Base-by-base conservation (phyloP, 2,113 vertebrate species). In the Tympanuchus pallidicinctus region DNA sequence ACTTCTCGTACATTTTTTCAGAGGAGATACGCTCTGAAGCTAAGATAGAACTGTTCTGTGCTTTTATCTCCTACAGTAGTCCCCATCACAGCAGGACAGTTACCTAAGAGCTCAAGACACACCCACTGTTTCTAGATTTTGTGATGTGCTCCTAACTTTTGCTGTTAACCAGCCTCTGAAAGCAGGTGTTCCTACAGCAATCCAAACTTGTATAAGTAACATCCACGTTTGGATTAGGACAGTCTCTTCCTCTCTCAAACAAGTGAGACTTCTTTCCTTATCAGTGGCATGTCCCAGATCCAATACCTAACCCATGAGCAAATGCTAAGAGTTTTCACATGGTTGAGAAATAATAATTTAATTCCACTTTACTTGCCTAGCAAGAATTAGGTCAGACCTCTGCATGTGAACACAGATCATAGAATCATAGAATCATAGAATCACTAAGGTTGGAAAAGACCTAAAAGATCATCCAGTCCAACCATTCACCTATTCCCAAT, bases 311-410 rank as follows among this genome's bases (percentile, higher is more conserved):
- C 11, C 34, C 21, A 76, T 4, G 12, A 82, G 59, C 12, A 79
- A 84, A 82, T 5, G 18, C 13, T 32, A 45, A 75, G 21, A 0
- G 2, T 2, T 1, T 69, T 50, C 20, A 69, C 1, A 82, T 48
- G 32, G 50, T 0, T 27, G n/a, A 61, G 21, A 19, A 92, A 72
- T 28, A 92, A 72, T 30, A 78, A 69, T 43, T 32, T 13, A 54
- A 74, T 60, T 69, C 7, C 1, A 21, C 57, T 85, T 86, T 52
- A 79, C 22, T 32, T 64, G 4, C 30, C 38, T 45, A 59, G 20
- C 19, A 28, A 81, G 89, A 93, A 90, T 74, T 50, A 77, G 79
- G n/a, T 70, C n/a, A 89, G 47, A 78, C 3, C 42, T 91, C 21
- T 64, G 16, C 3, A n/a, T 0, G 0, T 17, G 19, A 18, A 82